Conservation (phyloP, 2,113 vertebrate genomes). For the Peromyscus californicus region DNA sequence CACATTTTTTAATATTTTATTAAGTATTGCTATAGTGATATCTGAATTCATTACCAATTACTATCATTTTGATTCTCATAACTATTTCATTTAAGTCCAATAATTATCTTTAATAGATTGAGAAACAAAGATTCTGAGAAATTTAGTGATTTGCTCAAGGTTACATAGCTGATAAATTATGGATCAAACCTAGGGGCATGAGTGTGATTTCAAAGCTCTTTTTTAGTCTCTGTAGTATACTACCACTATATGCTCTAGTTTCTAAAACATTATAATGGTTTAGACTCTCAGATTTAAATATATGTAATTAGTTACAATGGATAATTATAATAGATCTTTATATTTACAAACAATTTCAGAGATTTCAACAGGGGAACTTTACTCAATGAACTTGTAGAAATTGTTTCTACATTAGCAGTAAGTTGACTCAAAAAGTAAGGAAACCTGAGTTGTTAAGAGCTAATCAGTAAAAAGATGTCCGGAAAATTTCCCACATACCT, state of each 20-base stretch:
- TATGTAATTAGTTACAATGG: background rate
- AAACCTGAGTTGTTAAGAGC: background rate
- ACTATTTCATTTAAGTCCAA: background rate
- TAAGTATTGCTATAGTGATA: background rate
- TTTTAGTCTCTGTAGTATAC: background rate
- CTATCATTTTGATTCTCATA: conserved; percentile 2
- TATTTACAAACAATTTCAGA: background rate
- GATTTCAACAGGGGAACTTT: background rate
- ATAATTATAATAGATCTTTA: background rate
- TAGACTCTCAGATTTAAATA: background rate
- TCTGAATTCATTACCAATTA: background rate
- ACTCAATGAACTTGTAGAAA: background rate
- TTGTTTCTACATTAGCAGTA: background rate
- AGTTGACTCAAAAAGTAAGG: background rate
- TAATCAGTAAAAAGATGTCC: background rate
- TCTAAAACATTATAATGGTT: background rate
- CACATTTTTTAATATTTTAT: background rate
- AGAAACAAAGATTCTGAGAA: background rate
- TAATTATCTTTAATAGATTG: background rate
- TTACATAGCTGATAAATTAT: background rate
- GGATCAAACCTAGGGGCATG: background rate
- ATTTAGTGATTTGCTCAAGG: background rate
- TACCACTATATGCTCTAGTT: background rate
- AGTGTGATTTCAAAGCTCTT: background rate
- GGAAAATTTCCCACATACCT: background rate